Conservation (phyloP, 1,140 invertebrate genomes). For the Drosophila mojavensis region DNA sequence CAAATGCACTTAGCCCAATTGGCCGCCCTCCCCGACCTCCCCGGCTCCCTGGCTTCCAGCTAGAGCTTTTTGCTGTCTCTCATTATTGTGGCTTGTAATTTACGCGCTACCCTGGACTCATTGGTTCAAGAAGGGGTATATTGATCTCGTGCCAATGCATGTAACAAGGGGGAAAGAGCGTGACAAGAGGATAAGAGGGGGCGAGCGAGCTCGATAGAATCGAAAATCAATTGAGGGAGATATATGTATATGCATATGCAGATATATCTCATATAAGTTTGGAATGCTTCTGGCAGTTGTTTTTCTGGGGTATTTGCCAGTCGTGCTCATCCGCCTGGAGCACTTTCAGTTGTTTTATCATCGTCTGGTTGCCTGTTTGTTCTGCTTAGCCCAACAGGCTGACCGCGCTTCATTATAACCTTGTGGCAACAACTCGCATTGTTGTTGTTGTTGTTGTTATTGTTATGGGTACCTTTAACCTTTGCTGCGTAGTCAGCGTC, state of each 20-base stretch:
- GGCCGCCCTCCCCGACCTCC: not conserved
- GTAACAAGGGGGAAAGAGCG: no score
- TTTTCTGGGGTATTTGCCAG: no score
- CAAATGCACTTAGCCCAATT: not conserved
- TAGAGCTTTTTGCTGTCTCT: conserved; percentile 21
- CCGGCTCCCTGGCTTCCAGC: not conserved
- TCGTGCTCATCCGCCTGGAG: not conserved
- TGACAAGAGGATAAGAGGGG: no score
- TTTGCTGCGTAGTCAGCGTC: conserved; percentile 57
- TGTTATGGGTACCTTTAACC: conserved; percentile 70
- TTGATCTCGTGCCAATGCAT: no score
- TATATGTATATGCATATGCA: no score
- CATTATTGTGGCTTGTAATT: conserved; percentile 45
- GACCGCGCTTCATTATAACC: conserved; percentile 65
- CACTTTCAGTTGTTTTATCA: conserved; percentile 4
- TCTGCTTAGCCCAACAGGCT: conserved; percentile 45
- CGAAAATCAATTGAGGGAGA: no score
- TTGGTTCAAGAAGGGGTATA: no score
- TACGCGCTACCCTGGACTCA: conserved; percentile 16
- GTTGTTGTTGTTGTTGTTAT: conserved; percentile 1
- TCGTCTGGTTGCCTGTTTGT: conserved; percentile 44
- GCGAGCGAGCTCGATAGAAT: no score
- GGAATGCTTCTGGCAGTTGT: no score
- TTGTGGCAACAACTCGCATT: conserved; percentile 48
- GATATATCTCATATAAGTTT: no score